Evolutionary conservation across 2,113 vertebrate species (phyloP).

Genomic region (Carassius gibelio): DNA sequence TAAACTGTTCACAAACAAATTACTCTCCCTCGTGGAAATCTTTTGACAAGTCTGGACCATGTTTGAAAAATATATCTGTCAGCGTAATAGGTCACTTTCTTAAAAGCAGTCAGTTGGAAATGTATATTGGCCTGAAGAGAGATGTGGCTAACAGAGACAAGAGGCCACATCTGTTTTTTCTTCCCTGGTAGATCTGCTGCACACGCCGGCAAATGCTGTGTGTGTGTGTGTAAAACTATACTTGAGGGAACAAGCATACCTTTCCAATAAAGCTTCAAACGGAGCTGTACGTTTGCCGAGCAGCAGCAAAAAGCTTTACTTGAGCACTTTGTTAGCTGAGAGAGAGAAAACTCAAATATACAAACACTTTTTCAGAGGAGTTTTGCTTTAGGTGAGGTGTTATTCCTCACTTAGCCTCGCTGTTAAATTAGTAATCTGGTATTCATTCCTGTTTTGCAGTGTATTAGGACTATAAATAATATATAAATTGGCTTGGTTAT

Average conservation of each 20-base stretch:
- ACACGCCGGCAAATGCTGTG: slow-evolving; percentile 54
- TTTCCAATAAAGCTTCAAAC: slow-evolving; percentile 63
- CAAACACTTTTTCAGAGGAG: neutral
- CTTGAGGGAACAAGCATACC: slow-evolving; percentile 56
- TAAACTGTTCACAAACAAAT: slow-evolving; percentile 48
- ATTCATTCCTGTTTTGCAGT: neutral
- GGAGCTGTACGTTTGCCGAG: slow-evolving; percentile 33
- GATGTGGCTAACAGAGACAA: slow-evolving; percentile 56
- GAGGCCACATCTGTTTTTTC: slow-evolving; percentile 62
- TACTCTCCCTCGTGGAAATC: slow-evolving; percentile 29
- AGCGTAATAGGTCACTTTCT: slow-evolving; percentile 58
- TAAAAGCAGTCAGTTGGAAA: slow-evolving; percentile 57
- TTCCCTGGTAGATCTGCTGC: slow-evolving; percentile 55
- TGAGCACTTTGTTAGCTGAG: slow-evolving; percentile 36
- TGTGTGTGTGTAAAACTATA: slow-evolving; percentile 54
- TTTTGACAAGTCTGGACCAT: slow-evolving; percentile 46
- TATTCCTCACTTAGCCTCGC: neutral
- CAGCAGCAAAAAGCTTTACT: slow-evolving; percentile 37
- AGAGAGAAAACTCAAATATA: neutral
- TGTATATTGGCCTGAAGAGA: slow-evolving; percentile 60
- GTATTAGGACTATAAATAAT: neutral
- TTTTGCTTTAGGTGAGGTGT: neutral
- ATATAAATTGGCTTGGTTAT: neutral
- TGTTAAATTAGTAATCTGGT: neutral
- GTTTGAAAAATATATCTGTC: slow-evolving; percentile 58